Evolutionary conservation across 2,797 vertebrate genomes (phyloP).

Genomic region (Myotis pilosus): DNA sequence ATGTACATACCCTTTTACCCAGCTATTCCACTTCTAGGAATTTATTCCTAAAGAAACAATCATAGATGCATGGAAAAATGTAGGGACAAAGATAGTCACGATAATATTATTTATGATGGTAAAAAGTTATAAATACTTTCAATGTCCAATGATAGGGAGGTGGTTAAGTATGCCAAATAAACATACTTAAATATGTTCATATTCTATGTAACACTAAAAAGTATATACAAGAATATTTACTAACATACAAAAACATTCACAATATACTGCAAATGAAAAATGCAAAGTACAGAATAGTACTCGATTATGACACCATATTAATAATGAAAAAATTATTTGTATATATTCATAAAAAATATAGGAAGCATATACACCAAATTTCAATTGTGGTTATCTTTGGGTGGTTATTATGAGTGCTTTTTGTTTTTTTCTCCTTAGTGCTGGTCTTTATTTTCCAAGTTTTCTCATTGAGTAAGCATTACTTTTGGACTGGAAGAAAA

Average conservation of each 20-base stretch:
- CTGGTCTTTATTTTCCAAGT: slow-evolving; percentile 57
- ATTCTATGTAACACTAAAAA: slow-evolving; percentile 25
- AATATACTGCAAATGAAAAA: slow-evolving; percentile 61
- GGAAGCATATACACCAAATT: slow-evolving; percentile 42
- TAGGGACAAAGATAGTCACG: slow-evolving; percentile 70
- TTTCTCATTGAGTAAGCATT: slow-evolving; percentile 38
- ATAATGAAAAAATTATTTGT: slow-evolving; percentile 31
- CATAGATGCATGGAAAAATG: slow-evolving; percentile 67
- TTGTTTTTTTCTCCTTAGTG: slow-evolving; percentile 45
- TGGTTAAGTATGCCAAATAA: slow-evolving; percentile 63
- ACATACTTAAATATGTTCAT: slow-evolving; percentile 65
- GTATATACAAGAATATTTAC: slow-evolving; percentile 50
- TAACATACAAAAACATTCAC: slow-evolving; percentile 61
- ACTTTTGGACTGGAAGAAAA: slow-evolving; percentile 66
- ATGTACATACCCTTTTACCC: slow-evolving; percentile 80
- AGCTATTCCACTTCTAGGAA: slow-evolving; percentile 79
- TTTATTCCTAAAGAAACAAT: slow-evolving; percentile 79
- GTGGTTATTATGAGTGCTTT: slow-evolving; percentile 45
- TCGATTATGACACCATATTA: slow-evolving; percentile 44
- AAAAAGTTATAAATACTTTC: slow-evolving; percentile 67
- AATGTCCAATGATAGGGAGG: slow-evolving; percentile 49
- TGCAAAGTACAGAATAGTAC: slow-evolving; percentile 50
- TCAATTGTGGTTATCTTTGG: slow-evolving; percentile 55
- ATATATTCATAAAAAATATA: slow-evolving; percentile 55
- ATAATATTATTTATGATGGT: slow-evolving; percentile 58